Base-by-base conservation (phyloP, 2,888 invertebrate genomes). In the Slavum lentiscoides region DNA sequence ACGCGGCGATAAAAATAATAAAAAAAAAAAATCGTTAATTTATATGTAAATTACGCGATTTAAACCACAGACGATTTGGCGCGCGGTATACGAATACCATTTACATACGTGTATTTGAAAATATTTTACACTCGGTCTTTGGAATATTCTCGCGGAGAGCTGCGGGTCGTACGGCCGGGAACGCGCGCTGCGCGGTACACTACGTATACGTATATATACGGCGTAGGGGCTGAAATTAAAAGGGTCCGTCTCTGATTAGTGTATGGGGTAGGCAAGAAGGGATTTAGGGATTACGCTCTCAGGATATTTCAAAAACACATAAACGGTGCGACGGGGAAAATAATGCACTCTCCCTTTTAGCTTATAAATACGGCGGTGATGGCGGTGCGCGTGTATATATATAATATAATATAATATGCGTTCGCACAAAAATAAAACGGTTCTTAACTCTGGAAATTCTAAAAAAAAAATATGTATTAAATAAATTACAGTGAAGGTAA, bases 241-340 rank as follows among this genome's bases (percentile, higher is more conserved):
- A 74, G 62, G 74, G 74, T 53, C 53, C 37, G 62, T 53, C 62
- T 53, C 62, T 74, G 74, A 74, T 74, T 62, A 74, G 74, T 64
- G 30, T 30, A 30, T 4, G 15, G 74, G 61, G 62, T 49, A 53
- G 53, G 15, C 62, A 64, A 74, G 53, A 49, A 37, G 53, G 62
- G 53, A 62, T 74, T 74, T 64, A 15, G n/a, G 62, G 74, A 74
- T 74, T 74, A 74, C 37, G 53, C 62, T 74, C 74, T 53, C 53
- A 9, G 62, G 53, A 64, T 64, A 30, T 74, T 62, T 62, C 53
- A 11, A 74, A 53, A 62, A 62, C 73, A n/a, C 61, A 74, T 74
- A 74, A 53, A 55, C 37, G n/a, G 64, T 37, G 62, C 19, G 53
- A 62, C 13, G 53, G 62, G 37, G 43, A 74, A 53, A 64, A 64